Percentiles rank a stretch among this genome's conserved stretches.
Evolutionary conservation across 2,888 invertebrate genomes (phyloP).

Genomic region (Periphyllus acericola): DNA sequence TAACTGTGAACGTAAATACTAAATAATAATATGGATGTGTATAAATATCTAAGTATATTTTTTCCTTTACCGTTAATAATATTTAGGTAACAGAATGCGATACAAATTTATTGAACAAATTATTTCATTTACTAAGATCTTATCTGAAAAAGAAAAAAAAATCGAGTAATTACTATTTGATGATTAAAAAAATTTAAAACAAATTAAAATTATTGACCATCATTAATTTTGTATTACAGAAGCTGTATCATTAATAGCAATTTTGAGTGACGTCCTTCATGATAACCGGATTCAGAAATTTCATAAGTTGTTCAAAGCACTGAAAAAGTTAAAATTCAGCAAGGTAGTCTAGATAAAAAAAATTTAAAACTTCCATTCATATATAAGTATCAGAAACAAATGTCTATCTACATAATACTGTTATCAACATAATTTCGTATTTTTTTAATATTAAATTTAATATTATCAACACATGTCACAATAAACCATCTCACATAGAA

Average conservation of each 20-base stretch:
- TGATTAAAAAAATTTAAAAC: background rate
- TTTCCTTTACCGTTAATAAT: background rate
- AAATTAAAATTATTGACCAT: background rate
- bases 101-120: background rate
- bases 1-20: constrained; percentile 2
- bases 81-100: constrained; percentile 4
- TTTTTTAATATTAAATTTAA: too few species aligned
- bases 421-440: background rate
- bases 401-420: background rate
- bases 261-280: constrained; percentile 28
- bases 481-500: too few species aligned
- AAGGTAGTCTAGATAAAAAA: background rate
- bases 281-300: constrained; percentile 14
- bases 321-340: background rate
- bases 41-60: background rate
- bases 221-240: background rate
- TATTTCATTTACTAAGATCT: background rate
- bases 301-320: background rate
- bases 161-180: background rate
- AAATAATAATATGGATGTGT: too few species aligned
- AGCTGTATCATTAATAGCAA: constrained; percentile 19
- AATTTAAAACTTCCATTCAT: background rate
- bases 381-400: background rate
- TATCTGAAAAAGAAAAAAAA: background rate
- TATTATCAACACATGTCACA: too few species aligned